Evolutionary conservation across 2,113 vertebrate species (phyloP).

Genomic region (Pseudolaguvia tuberculata): DNA sequence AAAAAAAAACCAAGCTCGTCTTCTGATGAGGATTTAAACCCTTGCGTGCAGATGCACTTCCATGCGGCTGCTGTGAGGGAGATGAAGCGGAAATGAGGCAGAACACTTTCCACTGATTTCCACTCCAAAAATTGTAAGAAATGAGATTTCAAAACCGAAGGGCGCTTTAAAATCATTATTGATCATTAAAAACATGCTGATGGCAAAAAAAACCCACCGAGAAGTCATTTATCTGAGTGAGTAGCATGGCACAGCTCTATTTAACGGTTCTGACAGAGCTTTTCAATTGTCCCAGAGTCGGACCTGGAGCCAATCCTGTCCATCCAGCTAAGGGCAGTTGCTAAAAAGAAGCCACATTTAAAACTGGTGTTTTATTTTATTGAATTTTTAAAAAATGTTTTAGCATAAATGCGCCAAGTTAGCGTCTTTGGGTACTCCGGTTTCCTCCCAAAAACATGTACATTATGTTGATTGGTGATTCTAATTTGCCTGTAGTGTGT

Average conservation of each 20-base stretch:
- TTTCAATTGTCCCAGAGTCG: not conserved
- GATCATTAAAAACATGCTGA: conserved; percentile 16
- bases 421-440: too few species aligned
- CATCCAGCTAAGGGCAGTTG: too few species aligned
- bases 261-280: not conserved
- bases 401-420: too few species aligned
- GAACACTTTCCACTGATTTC: conserved; percentile 21
- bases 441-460: too few species aligned
- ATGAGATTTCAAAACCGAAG: conserved; percentile 12
- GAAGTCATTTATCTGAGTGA: not conserved
- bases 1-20: too few species aligned
- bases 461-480: too few species aligned
- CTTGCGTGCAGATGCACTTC: too few species aligned
- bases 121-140: not conserved
- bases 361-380: too few species aligned
- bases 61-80: conserved; percentile 21
- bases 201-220: conserved; percentile 7
- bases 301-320: not conserved
- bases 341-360: too few species aligned
- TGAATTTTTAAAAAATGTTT: too few species aligned
- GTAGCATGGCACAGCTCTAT: not conserved
- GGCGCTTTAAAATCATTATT: conserved; percentile 11
- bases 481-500: too few species aligned
- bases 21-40: too few species aligned
- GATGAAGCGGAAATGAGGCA: conserved; percentile 32